A percentile compares a stretch with the other conserved stretches of the same genome.
phyloP scores from a whole-genome alignment of 2,888 invertebrate genomes.

The Pantelozetes paolii region DNA sequence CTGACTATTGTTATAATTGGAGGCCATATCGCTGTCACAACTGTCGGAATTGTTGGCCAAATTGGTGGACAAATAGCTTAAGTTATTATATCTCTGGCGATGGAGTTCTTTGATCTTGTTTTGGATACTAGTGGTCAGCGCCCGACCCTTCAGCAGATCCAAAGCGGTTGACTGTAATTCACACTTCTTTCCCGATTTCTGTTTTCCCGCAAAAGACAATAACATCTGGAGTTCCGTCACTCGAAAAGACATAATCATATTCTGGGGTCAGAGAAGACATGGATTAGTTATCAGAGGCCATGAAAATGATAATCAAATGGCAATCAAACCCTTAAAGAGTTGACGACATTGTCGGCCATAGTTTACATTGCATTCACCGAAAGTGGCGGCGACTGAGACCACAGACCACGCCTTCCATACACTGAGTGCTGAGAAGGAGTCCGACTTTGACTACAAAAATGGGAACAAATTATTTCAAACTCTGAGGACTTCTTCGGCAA shows the following conservation, averaged over 20 bases:
- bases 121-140: slow-evolving; percentile 60
- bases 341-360: slow-evolving; percentile 32
- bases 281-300: not conserved
- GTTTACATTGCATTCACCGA: slow-evolving; percentile 9
- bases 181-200: slow-evolving; percentile 72
- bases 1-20: not conserved
- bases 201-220: slow-evolving; percentile 71
- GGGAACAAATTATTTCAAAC: slow-evolving; percentile 5
- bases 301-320: not conserved
- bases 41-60: slow-evolving; percentile 24
- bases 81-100: slow-evolving; percentile 52
- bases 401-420: slow-evolving; percentile 17
- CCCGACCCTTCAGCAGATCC: slow-evolving; percentile 63
- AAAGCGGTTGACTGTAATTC: slow-evolving; percentile 71
- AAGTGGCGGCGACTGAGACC: not conserved
- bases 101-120: slow-evolving; percentile 66
- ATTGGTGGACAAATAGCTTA: not conserved
- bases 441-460: not conserved
- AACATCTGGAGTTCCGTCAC: slow-evolving; percentile 79
- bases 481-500: not conserved
- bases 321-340: not conserved
- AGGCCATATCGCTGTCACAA: slow-evolving; percentile 26
- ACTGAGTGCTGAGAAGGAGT: not conserved
- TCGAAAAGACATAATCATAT: slow-evolving; percentile 65
- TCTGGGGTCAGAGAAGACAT: not conserved